Percentiles rank a stretch among this genome's conserved stretches.
Evolutionary conservation across 64 coral and sea anemone genomes (phyloP).

Genomic region (Porites lutea): DNA sequence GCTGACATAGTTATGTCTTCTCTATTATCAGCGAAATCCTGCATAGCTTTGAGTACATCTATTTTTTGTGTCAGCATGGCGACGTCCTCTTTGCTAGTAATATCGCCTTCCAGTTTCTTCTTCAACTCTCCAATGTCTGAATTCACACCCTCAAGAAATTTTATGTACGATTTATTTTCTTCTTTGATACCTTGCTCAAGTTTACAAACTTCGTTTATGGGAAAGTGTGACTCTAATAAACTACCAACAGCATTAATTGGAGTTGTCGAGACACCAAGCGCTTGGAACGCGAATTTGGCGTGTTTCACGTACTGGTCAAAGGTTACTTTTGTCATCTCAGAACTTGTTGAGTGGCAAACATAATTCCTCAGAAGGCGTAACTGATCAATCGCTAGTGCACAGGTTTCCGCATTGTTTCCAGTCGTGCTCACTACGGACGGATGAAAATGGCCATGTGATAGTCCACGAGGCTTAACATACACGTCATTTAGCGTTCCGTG

Average conservation of each 20-base stretch:
- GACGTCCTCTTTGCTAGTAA: too few relatives aligned
- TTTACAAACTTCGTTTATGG: neutral
- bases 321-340: neutral
- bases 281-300: neutral
- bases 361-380: conserved; percentile 6
- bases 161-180: too few relatives aligned
- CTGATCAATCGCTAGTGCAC: conserved; percentile 16
- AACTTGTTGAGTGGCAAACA: neutral
- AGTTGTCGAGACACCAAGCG: neutral
- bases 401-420: conserved; percentile 28
- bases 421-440: neutral
- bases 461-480: neutral
- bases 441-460: neutral
- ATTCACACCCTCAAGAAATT: too few relatives aligned
- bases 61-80: too few relatives aligned
- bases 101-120: too few relatives aligned
- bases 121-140: too few relatives aligned
- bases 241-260: neutral
- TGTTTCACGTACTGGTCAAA: neutral
- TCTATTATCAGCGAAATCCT: too few relatives aligned
- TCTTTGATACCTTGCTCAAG: too few relatives aligned
- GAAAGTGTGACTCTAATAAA: neutral
- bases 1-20: too few relatives aligned
- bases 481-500: neutral
- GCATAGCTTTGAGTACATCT: too few relatives aligned